Evolutionary conservation across 1,140 invertebrate genomes (phyloP), one percentile per base, ranked within the genome.

Genomic region (honey bee (Apis mellifera)): DNA sequence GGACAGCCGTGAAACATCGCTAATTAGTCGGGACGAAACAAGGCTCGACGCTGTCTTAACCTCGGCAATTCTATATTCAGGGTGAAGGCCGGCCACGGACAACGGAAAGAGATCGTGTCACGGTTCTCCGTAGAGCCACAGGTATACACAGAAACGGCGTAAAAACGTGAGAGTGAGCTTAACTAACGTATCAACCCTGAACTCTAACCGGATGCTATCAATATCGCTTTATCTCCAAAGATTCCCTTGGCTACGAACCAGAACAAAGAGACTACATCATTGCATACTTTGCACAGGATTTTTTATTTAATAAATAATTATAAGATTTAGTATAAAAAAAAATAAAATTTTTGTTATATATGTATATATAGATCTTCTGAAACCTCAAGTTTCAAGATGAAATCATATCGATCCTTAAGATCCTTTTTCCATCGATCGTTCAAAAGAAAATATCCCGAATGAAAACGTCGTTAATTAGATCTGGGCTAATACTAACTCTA

Each of bases 61-160:
- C 19, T 71, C 60, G 69, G 64, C 62, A 19, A 54, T 72, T 42
- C 75, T 59, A 26, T n/a, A 52, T 48, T 85, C 84, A 85, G 57
- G 72, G 74, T 78, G 59, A 83, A 85, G 82, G 64, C 23, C 57
- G 50, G 13, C 65, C 12, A 4, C 55, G 9, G 21, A 48, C 23
- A 57, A 23, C 62, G 48, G 55, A 72, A 78, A 65, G 23, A 71
- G 68, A 78, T 78, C 66, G n/a, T 65, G 23, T 32, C 66, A 62
- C 55, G 48, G 23, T 21, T 68, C 23, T 64, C 23, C 42, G 48
- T 69, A 12, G 21, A 21, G 68, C n/a, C n/a, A 42, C 32, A 26
- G n/a, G 13, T 70, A 70, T 54, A 23, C 48, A 59, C 1, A 9
- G 32, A 54, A n/a, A 13, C 52, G n/a, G 23, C n/a, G 23, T 9